Conservation (phyloP, 2,797 vertebrate species). For the Rhabdophis nuchalis region DNA sequence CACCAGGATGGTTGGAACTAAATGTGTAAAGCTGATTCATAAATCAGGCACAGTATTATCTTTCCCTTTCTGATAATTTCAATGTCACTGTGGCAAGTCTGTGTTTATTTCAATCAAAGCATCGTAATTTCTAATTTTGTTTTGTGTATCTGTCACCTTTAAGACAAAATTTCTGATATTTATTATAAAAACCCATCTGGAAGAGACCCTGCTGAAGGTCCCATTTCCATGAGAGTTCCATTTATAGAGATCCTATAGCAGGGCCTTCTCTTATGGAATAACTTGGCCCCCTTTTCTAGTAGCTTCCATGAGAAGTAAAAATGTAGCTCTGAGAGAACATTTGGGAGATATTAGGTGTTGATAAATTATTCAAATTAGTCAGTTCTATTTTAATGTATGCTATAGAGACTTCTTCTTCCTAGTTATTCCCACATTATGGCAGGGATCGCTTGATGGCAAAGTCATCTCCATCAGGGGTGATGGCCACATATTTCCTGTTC, state of each 20-base stretch:
- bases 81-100: neutral
- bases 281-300: neutral
- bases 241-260: neutral
- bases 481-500: neutral
- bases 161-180: neutral
- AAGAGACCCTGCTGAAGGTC: neutral
- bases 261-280: neutral
- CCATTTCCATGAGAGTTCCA: neutral
- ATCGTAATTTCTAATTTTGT: neutral
- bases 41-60: neutral
- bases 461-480: neutral
- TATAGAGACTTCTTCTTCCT: neutral
- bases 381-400: neutral
- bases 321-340: neutral
- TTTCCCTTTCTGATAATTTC: neutral
- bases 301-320: neutral
- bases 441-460: no score
- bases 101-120: neutral
- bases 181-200: neutral
- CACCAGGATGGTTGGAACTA: neutral
- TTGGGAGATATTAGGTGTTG: neutral
- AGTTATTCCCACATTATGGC: neutral
- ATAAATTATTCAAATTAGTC: neutral
- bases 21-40: neutral
- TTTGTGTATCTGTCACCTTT: neutral